A percentile compares a stretch with the other conserved stretches of the same genome.
Conservation (phyloP, 2,797 vertebrate genomes). For the Pogonophryne albipinna region DNA sequence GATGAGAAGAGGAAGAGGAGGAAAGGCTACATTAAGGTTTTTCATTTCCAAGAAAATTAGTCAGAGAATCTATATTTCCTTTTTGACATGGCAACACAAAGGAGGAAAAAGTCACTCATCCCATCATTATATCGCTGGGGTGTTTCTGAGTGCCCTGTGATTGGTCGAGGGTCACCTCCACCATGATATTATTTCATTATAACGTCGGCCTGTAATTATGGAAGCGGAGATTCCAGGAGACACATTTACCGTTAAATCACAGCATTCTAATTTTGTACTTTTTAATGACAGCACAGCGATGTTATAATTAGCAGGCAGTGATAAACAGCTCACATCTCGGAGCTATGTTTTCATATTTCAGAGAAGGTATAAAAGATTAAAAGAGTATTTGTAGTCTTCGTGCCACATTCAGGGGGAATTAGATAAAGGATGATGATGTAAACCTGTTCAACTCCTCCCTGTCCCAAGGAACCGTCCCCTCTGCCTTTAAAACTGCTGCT, state of each 20-base stretch:
- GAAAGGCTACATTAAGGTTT: not conserved
- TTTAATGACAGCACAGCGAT: conserved; percentile 1
- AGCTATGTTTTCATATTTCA: not conserved
- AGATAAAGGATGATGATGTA: no score
- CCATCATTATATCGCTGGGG: not conserved
- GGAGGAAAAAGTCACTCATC: conserved; percentile 16
- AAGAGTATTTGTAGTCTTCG: not conserved
- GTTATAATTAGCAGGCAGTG: conserved; percentile 11
- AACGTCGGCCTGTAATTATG: conserved; percentile 27
- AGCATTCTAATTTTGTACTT: not conserved
- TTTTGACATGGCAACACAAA: conserved; percentile 20
- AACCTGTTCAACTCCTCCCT: no score
- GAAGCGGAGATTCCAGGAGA: conserved; percentile 1
- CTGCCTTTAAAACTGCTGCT: no score
- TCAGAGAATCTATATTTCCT: conserved; percentile 20
- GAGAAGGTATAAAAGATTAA: not conserved
- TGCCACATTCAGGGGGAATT: not conserved
- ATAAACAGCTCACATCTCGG: conserved; percentile 19
- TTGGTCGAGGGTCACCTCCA: not conserved
- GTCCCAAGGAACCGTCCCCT: no score
- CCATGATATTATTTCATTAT: conserved; percentile 23
- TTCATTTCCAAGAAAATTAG: conserved; percentile 3
- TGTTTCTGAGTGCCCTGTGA: conserved; percentile 8
- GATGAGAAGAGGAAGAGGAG: conserved; percentile 10
- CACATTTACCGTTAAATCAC: not conserved